Evolutionary conservation across 2,888 invertebrate species (phyloP).

Genomic region (Eupsilia transversa): DNA sequence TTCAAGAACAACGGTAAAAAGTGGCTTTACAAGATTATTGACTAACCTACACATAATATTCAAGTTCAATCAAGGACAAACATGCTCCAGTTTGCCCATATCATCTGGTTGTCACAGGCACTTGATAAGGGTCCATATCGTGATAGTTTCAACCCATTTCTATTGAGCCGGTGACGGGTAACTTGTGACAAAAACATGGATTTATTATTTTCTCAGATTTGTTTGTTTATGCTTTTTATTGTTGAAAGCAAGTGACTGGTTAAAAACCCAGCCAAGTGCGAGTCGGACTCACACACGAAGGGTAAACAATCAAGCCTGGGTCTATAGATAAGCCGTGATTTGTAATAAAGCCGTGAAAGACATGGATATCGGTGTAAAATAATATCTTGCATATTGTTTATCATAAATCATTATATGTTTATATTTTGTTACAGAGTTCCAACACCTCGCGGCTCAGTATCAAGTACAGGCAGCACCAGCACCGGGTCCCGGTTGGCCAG

Average conservation of each 20-base stretch:
- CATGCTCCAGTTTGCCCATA: slow-evolving; percentile 26
- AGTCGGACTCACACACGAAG: too few relatives aligned
- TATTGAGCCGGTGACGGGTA: slow-evolving; percentile 23
- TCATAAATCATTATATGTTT: background rate
- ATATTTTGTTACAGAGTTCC: slow-evolving; percentile 78
- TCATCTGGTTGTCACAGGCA: slow-evolving; percentile 51
- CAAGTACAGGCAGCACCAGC: slow-evolving; percentile 81
- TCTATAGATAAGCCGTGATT: too few relatives aligned
- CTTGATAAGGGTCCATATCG: slow-evolving; percentile 58
- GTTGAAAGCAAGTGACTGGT: background rate
- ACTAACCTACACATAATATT: background rate
- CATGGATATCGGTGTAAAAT: background rate
- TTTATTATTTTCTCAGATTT: slow-evolving; percentile 41
- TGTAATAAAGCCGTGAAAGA: background rate
- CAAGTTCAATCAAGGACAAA: slow-evolving; percentile 34
- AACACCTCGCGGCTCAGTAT: slow-evolving; percentile 85
- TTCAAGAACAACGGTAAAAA: too few relatives aligned
- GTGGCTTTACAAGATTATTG: background rate
- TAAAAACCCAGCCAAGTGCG: too few relatives aligned
- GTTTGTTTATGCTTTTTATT: slow-evolving; percentile 16
- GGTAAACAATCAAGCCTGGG: too few relatives aligned
- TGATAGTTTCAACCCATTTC: slow-evolving; percentile 26
- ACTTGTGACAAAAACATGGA: slow-evolving; percentile 43
- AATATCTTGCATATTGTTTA: background rate
- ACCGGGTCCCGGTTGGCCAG: slow-evolving; percentile 82